These are phyloP conservation scores for Zootoca vivipara DNA, from an alignment of 2,113 vertebrate genomes.

Conservation along the genomic window DNA sequence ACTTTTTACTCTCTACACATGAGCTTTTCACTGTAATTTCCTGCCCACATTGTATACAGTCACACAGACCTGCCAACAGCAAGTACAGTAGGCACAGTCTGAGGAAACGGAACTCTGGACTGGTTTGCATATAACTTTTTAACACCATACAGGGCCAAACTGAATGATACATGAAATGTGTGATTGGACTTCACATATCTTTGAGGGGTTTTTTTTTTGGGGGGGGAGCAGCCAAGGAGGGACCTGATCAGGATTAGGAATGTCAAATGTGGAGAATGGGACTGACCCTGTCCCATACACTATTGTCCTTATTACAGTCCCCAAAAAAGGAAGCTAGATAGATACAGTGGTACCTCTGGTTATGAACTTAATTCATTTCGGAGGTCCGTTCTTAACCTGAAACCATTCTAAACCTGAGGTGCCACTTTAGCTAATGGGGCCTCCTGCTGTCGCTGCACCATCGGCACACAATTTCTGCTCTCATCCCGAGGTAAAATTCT, in stretches of 20 bases:
- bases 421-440: too few relatives aligned
- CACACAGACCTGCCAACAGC: background rate
- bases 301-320: background rate
- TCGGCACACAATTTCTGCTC: too few relatives aligned
- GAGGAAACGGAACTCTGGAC: conserved; percentile 22
- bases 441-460: too few relatives aligned
- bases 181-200: background rate
- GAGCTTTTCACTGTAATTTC: conserved; percentile 43
- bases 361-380: too few relatives aligned
- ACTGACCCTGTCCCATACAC: background rate
- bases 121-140: background rate
- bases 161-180: background rate
- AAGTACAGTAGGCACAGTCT: background rate
- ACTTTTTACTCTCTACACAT: background rate
- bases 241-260: background rate
- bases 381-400: too few relatives aligned
- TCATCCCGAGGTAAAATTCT: too few relatives aligned
- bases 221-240: too few relatives aligned
- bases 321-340: too few relatives aligned
- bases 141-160: background rate
- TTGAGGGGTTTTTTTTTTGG: background rate
- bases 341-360: too few relatives aligned
- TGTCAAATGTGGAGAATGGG: background rate
- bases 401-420: too few relatives aligned
- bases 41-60: conserved; percentile 17